phyloP scores from a whole-genome alignment of 1,140 invertebrate genomes.

The Hetaerina americana region DNA sequence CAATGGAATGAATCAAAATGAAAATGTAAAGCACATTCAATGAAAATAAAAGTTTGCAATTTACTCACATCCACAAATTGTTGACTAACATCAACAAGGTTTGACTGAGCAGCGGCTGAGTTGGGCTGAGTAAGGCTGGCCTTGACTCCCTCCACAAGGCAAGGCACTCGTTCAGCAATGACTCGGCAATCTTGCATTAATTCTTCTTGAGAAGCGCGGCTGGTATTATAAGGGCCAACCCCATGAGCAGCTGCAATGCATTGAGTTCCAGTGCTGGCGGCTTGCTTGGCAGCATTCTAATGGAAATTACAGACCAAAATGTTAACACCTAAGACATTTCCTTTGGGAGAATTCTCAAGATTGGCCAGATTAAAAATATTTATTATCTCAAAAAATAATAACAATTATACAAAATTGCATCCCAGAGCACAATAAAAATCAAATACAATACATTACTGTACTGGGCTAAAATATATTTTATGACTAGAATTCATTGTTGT shows the following conservation, averaged over 20 bases:
- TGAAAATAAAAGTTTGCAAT: constrained; percentile 23
- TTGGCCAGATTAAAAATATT: no score
- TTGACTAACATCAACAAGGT: constrained; percentile 76
- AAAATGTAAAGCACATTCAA: neutral
- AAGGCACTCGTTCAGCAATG: constrained; percentile 67
- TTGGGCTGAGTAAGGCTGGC: constrained; percentile 55
- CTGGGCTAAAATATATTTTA: no score
- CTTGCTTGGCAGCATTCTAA: constrained; percentile 63
- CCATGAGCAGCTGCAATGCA: constrained; percentile 77
- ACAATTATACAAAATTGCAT: no score
- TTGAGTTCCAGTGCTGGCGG: constrained; percentile 78
- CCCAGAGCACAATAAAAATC: no score
- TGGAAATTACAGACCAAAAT: constrained; percentile 18
- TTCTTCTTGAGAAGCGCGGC: constrained; percentile 50
- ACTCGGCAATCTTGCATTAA: constrained; percentile 61
- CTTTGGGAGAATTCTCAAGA: no score
- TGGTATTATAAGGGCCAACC: constrained; percentile 55
- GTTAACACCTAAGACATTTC: no score
- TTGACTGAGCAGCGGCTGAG: constrained; percentile 59
- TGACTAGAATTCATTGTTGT: no score
- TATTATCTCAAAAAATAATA: no score
- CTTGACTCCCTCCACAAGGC: constrained; percentile 68
- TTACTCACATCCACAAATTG: constrained; percentile 59
- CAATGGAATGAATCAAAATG: no score
- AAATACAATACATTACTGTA: no score